A percentile compares a stretch with the other conserved stretches of the same genome.
These are phyloP conservation scores for Falcunculus frontatus DNA, from an alignment of 2,113 vertebrate species.

Conservation along the genomic window DNA sequence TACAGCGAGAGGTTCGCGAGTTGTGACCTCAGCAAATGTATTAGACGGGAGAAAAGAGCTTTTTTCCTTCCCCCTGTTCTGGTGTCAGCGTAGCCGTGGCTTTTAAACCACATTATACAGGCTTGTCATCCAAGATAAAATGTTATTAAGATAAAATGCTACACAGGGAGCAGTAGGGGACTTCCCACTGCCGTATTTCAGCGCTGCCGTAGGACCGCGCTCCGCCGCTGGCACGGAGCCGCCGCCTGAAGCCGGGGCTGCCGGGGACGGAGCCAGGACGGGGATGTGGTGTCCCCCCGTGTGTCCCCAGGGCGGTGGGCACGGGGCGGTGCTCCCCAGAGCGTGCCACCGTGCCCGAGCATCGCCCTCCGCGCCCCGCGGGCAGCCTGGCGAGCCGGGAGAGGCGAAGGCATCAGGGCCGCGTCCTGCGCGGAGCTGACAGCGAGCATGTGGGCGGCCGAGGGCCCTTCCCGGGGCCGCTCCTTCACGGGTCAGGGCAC, in stretches of 20 bases:
- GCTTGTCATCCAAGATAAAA: slow-evolving; percentile 78
- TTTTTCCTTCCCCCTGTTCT: neutral
- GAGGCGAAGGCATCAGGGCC: neutral
- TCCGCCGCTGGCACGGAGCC: neutral
- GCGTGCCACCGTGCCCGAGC: neutral
- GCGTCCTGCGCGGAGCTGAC: neutral
- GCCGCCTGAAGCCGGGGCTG: neutral
- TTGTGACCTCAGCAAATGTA: slow-evolving; percentile 46
- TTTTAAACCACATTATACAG: slow-evolving; percentile 75
- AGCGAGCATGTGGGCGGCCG: slow-evolving; percentile 3
- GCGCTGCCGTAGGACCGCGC: neutral
- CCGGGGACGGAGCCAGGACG: fast-evolving
- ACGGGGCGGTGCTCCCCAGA: neutral
- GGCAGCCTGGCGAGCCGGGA: neutral
- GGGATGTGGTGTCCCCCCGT: neutral
- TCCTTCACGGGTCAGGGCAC: slow-evolving; percentile 22
- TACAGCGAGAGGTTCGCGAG: neutral
- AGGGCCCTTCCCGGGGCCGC: neutral
- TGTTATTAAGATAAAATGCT: slow-evolving; percentile 81
- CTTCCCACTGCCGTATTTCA: slow-evolving; percentile 66
- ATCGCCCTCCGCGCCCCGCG: fast-evolving
- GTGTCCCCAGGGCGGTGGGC: neutral
- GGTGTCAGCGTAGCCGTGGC: slow-evolving; percentile 55
- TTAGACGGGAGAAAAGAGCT: neutral
- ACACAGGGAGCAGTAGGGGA: slow-evolving; percentile 59